Evolutionary conservation across 1,140 invertebrate species (phyloP), one percentile per base, ranked within the genome.

Genomic region (Ostrea edulis): DNA sequence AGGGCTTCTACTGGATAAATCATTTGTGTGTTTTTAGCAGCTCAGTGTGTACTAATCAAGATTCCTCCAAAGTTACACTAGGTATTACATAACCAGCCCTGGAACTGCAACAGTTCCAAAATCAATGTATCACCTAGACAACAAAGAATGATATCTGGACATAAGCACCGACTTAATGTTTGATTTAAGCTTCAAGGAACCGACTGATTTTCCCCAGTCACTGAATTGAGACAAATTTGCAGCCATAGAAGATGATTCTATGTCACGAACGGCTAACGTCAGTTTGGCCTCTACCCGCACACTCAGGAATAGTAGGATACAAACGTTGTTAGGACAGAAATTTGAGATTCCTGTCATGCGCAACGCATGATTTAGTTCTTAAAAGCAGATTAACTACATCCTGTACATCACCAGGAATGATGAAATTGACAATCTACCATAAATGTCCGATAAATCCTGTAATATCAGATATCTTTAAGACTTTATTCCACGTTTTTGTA

Each of bases 21-120:
- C 68, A 77, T 77, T 29, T 77, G 68, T 77, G 68, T 77, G 68
- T 77, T 77, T 77, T 77, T 77, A 77, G 68, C 68, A 77, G 25
- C 68, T 29, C 68, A 29, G 25, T 77, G 68, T 77, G 68, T 77
- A 77, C 68, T 77, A 77, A 77, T 77, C 68, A 77, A 77, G 12
- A 77, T 77, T 77, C 68, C 68, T 77, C 22, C 25, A 44, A 25
- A 25, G 35, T 77, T 77, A 77, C 25, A 29, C 68, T 35, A 12
- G 9, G 68, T 77, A 77, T 77, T 77, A 77, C 29, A 77, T 77
- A 77, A 77, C 68, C 22, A 77, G 29, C 68, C 12, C 22, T 25
- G 68, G 25, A 77, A 77, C 68, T 35, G 25, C 68, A 77, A 77
- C 68, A 77, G 68, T 77, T 77, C 25, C 14, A 77, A 77, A 25